Evolutionary conservation across 1,140 invertebrate genomes (phyloP).

Genomic region (Metopolophium dirhodum): DNA sequence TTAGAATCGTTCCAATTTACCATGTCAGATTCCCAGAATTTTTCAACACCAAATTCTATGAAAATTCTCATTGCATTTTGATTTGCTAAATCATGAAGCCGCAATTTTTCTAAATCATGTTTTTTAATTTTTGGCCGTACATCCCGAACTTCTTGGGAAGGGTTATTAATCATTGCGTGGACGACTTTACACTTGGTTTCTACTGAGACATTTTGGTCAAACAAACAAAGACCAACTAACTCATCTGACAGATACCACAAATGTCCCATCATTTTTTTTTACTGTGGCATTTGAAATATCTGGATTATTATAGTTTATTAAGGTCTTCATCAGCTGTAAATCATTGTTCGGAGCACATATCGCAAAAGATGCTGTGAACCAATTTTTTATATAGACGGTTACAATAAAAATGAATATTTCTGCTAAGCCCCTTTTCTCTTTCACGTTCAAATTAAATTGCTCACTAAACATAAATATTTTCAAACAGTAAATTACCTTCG

Average conservation of each 20-base stretch:
- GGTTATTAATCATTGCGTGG: neutral
- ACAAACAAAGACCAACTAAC: neutral
- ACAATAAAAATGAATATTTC: too few relatives aligned
- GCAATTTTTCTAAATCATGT: too few relatives aligned
- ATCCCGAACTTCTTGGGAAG: too few relatives aligned
- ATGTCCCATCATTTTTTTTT: neutral
- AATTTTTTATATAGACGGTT: too few relatives aligned
- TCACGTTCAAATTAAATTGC: neutral
- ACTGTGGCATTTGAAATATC: neutral
- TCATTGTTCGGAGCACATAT: neutral
- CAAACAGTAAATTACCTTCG: slow-evolving; percentile 21
- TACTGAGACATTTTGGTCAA: slow-evolving; percentile 1
- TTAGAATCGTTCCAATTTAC: too few relatives aligned
- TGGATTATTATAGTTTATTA: slow-evolving; percentile 24
- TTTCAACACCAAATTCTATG: too few relatives aligned
- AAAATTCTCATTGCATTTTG: too few relatives aligned
- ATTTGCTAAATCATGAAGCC: too few relatives aligned
- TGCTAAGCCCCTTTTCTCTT: too few relatives aligned
- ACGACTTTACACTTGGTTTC: neutral
- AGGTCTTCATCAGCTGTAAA: slow-evolving; percentile 12
- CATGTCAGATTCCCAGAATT: too few relatives aligned
- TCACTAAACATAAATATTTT: slow-evolving; percentile 41
- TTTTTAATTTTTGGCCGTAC: too few relatives aligned
- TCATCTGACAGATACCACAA: slow-evolving; percentile 38
- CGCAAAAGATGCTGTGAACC: neutral